Conservation (phyloP, 2,888 invertebrate genomes). For the Vandiemenella viatica region DNA sequence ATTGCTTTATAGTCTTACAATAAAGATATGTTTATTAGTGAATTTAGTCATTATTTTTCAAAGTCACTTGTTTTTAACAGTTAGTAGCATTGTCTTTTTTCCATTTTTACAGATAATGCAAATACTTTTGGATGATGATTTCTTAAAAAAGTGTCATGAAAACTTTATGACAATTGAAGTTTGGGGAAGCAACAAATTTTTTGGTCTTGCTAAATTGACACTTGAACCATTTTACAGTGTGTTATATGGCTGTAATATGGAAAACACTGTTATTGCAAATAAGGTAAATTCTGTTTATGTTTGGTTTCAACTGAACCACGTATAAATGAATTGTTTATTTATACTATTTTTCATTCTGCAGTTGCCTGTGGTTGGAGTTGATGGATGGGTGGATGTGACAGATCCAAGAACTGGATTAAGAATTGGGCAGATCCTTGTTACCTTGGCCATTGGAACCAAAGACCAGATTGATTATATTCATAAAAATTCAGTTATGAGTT, state of each 20-base stretch:
- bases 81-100: no score
- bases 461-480: conserved; percentile 35
- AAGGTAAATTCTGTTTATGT: no score
- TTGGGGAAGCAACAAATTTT: background rate
- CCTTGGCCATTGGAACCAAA: conserved; percentile 43
- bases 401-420: conserved; percentile 30
- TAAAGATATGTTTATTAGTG: no score
- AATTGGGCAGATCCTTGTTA: conserved; percentile 37
- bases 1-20: no score
- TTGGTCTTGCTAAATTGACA: background rate
- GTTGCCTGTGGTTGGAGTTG: conserved; percentile 43
- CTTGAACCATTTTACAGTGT: background rate
- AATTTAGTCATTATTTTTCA: no score
- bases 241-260: no score
- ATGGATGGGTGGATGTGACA: conserved; percentile 40
- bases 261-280: no score
- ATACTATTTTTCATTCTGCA: conserved; percentile 26
- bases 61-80: no score
- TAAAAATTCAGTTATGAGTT: no score
- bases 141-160: background rate
- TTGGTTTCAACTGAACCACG: no score
- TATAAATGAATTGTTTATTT: no score
- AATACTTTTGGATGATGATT: background rate
- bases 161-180: background rate
- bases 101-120: background rate